Percentiles rank a stretch among this genome's conserved stretches.
phyloP scores from a whole-genome alignment of 2,888 invertebrate species.

The Andrena minutula region DNA sequence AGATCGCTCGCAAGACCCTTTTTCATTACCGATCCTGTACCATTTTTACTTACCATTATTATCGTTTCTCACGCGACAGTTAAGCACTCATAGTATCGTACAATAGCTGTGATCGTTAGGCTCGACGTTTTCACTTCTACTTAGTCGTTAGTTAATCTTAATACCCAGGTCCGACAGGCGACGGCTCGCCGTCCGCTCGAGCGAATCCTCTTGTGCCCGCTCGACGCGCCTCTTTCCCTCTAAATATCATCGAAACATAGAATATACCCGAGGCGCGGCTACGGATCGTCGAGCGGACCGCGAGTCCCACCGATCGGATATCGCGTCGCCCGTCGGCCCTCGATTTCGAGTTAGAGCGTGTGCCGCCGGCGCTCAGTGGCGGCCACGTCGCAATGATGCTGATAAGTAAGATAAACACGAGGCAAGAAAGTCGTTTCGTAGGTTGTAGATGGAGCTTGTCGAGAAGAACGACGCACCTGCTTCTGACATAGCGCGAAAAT shows the following conservation, averaged over 20 bases:
- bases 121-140: constrained; percentile 75
- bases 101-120: constrained; percentile 84
- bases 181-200: constrained; percentile 29
- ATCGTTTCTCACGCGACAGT: constrained; percentile 55
- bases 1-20: constrained; percentile 44
- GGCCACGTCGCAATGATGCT: constrained; percentile 50
- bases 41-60: constrained; percentile 38
- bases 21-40: constrained; percentile 42
- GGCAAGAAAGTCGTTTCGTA: constrained; percentile 48
- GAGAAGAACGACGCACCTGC: constrained; percentile 54
- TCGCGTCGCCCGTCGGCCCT: constrained; percentile 21
- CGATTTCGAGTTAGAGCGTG: constrained; percentile 42
- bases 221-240: not conserved
- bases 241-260: not conserved
- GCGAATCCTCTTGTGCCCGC: not conserved
- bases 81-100: constrained; percentile 73
- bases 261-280: not conserved
- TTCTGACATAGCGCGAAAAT: constrained; percentile 50
- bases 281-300: not conserved
- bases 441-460: constrained; percentile 54
- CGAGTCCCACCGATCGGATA: not conserved
- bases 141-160: constrained; percentile 69
- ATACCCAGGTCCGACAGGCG: constrained; percentile 39
- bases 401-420: constrained; percentile 67
- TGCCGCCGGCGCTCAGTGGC: constrained; percentile 22